These are phyloP conservation scores for Acheta domesticus DNA, from an alignment of 2,888 invertebrate species.

Conservation along the genomic window DNA sequence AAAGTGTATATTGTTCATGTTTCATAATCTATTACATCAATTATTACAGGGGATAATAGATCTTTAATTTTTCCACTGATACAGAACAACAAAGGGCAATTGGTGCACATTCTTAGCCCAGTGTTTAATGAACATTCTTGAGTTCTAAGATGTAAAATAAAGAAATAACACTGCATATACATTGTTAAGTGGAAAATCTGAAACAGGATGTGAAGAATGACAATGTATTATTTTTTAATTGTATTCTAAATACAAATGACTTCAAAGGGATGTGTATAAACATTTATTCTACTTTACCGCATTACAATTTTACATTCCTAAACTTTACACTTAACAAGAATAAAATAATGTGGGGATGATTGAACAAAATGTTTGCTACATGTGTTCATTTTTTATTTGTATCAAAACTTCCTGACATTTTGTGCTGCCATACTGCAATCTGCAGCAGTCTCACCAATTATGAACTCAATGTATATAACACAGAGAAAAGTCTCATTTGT, in stretches of 20 bases:
- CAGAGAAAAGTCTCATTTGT: not conserved
- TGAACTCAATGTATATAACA: not conserved
- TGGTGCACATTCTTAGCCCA: slow-evolving; percentile 1
- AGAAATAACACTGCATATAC: not conserved
- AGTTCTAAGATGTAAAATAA: not conserved
- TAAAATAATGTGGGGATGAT: not conserved
- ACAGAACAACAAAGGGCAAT: slow-evolving; percentile 2
- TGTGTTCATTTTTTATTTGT: not conserved
- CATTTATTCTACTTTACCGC: slow-evolving; percentile 6
- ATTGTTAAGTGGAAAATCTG: not conserved
- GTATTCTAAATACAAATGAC: slow-evolving; percentile 18
- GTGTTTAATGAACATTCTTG: not conserved
- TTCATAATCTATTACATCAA: slow-evolving; percentile 1
- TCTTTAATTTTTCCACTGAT: not conserved
- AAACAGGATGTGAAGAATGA: slow-evolving; percentile 7
- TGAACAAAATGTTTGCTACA: not conserved
- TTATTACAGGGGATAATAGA: not conserved
- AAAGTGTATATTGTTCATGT: not conserved
- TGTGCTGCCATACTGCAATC: not conserved
- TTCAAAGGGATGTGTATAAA: slow-evolving; percentile 1
- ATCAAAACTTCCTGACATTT: slow-evolving; percentile 4
- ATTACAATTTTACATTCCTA: slow-evolving; percentile 9
- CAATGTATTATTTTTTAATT: not conserved
- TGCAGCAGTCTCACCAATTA: not conserved
- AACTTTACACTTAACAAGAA: not conserved